phyloP scores from a whole-genome alignment of 2,113 vertebrate genomes.

The Gila orcuttii region DNA sequence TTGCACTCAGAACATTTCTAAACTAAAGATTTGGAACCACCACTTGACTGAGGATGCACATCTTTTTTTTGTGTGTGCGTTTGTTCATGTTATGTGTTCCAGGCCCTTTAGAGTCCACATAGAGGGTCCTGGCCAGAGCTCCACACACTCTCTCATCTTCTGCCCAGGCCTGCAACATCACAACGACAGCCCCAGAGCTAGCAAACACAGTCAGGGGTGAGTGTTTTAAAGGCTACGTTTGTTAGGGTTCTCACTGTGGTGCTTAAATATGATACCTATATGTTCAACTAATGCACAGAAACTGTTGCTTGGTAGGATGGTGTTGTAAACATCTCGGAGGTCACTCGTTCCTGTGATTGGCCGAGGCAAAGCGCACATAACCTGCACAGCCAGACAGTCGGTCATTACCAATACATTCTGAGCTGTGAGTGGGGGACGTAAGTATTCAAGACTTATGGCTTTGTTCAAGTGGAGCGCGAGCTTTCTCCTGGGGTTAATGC shows the following conservation, averaged over 20 bases:
- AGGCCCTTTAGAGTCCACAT: constrained; percentile 56
- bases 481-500: constrained; percentile 66
- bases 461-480: constrained; percentile 66
- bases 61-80: constrained; percentile 17
- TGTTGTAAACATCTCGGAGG: not conserved
- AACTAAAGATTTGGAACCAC: not conserved
- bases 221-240: constrained; percentile 34
- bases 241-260: not conserved
- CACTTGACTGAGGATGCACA: not conserved
- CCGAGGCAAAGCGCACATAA: constrained; percentile 31
- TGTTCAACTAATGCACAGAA: not conserved
- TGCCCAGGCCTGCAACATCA: constrained; percentile 57
- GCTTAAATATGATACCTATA: constrained; percentile 25
- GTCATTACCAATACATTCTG: constrained; percentile 78
- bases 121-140: constrained; percentile 64
- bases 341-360: constrained; percentile 28
- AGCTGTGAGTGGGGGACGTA: constrained; percentile 73
- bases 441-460: constrained; percentile 77
- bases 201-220: constrained; percentile 12
- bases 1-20: not conserved
- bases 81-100: constrained; percentile 34
- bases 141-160: constrained; percentile 59
- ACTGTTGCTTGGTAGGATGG: not conserved
- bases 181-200: constrained; percentile 35
- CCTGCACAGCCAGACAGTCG: constrained; percentile 67